Conservation (phyloP, 2,113 vertebrate genomes). For the Chamaea fasciata region DNA sequence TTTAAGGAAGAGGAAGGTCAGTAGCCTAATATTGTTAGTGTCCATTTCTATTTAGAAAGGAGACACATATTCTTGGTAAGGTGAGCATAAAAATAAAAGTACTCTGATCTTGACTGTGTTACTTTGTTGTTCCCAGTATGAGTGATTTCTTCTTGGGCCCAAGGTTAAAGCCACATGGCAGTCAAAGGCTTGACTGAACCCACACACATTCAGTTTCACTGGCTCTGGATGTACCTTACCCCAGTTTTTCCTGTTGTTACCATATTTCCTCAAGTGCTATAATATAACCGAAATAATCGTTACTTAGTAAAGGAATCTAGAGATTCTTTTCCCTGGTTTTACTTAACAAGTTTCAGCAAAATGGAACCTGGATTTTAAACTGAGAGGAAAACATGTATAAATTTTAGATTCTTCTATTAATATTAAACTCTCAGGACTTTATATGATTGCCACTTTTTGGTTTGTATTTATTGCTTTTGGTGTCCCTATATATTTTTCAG, state of each 20-base stretch:
- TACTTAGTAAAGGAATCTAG: neutral
- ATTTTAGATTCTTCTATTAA: conserved; percentile 39
- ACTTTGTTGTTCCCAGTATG: neutral
- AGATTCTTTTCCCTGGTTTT: neutral
- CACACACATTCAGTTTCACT: neutral
- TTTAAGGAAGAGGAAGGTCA: neutral
- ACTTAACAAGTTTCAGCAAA: neutral
- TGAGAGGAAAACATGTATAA: neutral
- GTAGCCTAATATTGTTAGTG: neutral
- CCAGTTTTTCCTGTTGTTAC: neutral
- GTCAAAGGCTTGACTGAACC: neutral
- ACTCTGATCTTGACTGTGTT: neutral
- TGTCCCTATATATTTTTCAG: conserved; percentile 61
- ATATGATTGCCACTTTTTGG: conserved; percentile 48
- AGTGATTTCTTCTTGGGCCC: neutral
- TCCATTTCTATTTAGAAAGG: neutral
- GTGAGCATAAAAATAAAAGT: neutral
- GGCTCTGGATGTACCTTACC: neutral
- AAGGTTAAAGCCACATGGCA: neutral
- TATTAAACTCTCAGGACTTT: conserved; percentile 56
- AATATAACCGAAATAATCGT: neutral
- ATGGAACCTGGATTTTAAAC: neutral
- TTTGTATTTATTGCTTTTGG: conserved; percentile 47
- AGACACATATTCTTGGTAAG: neutral
- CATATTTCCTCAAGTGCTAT: neutral